phyloP scores from a whole-genome alignment of 2,113 vertebrate genomes.

The Mesitornis unicolor region DNA sequence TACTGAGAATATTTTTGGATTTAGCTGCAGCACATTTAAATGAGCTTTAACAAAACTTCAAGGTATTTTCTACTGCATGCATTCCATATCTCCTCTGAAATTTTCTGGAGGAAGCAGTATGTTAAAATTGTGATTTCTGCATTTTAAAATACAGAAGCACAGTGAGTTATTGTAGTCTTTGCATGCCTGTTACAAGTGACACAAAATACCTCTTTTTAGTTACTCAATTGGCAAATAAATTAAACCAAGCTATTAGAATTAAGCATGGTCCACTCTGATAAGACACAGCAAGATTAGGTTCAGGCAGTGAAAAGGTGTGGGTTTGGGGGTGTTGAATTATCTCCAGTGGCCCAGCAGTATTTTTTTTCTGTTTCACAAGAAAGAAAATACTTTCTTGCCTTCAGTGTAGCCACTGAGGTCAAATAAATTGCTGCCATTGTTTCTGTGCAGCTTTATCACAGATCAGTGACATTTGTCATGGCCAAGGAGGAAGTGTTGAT shows the following conservation, averaged over 20 bases:
- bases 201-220: not conserved
- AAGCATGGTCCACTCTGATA: fast-evolving
- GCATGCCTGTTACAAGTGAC: not conserved
- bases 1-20: fast-evolving
- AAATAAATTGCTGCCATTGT: not conserved
- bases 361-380: not conserved
- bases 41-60: not conserved
- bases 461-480: not conserved
- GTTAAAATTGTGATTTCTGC: not conserved
- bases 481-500: not conserved
- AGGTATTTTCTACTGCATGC: not conserved
- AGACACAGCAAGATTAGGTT: too few relatives aligned
- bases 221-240: not conserved
- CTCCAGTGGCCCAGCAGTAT: too few relatives aligned
- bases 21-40: not conserved
- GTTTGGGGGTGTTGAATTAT: too few relatives aligned
- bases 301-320: not conserved
- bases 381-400: not conserved
- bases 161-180: fast-evolving
- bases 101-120: not conserved
- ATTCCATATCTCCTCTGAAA: not conserved
- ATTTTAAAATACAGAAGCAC: not conserved
- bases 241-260: not conserved
- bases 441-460: not conserved
- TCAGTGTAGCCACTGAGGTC: not conserved